phyloP scores from a whole-genome alignment of 92 coral and sea anemone genomes.

The Palythoa grandis region DNA sequence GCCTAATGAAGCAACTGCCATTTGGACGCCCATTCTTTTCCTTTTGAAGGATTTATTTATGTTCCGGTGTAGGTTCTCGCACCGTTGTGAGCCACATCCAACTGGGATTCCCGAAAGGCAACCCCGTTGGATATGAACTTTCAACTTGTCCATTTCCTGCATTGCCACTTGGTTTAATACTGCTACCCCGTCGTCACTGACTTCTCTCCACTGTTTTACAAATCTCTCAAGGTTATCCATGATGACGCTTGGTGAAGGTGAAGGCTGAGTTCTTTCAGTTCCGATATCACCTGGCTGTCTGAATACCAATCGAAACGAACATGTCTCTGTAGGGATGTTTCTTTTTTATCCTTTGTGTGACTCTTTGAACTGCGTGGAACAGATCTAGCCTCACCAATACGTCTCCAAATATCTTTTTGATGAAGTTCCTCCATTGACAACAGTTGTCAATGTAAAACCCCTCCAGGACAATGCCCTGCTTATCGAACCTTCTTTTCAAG shows the following conservation, averaged over 20 bases:
- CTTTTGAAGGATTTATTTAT: no score
- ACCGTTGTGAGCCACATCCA: no score
- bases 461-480: slow-evolving; percentile 14
- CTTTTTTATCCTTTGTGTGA: slow-evolving; percentile 30
- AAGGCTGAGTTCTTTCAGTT: slow-evolving; percentile 20
- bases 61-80: no score
- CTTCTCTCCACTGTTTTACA: slow-evolving; percentile 39
- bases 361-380: slow-evolving; percentile 54
- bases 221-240: slow-evolving; percentile 40
- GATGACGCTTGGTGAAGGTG: slow-evolving; percentile 47
- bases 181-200: not conserved
- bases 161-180: slow-evolving; percentile 45
- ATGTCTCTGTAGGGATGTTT: slow-evolving; percentile 40
- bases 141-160: slow-evolving; percentile 43
- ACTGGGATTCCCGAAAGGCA: no score
- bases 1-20: no score
- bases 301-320: slow-evolving; percentile 29
- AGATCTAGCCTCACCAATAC: slow-evolving; percentile 38
- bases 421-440: slow-evolving; percentile 42
- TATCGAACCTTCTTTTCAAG: slow-evolving; percentile 21
- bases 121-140: slow-evolving; percentile 47
- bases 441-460: slow-evolving; percentile 58
- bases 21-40: no score
- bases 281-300: slow-evolving; percentile 41
- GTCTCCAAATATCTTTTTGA: slow-evolving; percentile 47